Evolutionary conservation across 2,888 invertebrate species (phyloP).

Genomic region (Cepaea hortensis): DNA sequence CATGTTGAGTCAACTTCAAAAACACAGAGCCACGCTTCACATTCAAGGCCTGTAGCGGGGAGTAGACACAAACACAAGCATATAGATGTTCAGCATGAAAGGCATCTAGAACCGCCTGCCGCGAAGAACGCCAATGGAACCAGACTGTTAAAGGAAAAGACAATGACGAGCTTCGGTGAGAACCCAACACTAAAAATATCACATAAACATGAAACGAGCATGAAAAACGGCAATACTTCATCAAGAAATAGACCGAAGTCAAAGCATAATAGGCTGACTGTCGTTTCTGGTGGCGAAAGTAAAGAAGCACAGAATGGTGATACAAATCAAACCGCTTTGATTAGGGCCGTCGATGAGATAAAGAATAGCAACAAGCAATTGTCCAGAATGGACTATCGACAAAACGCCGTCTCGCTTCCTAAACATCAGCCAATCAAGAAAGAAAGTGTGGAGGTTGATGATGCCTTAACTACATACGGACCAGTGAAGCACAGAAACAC

Average conservation of each 20-base stretch:
- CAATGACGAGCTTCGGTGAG: background rate
- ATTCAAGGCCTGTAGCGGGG: background rate
- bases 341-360: background rate
- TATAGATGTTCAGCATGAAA: background rate
- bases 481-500: background rate
- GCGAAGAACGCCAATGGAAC: background rate
- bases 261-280: too few relatives aligned
- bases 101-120: background rate
- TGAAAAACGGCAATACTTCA: background rate
- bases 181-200: background rate
- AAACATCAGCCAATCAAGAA: background rate
- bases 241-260: background rate
- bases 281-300: too few relatives aligned
- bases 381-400: background rate
- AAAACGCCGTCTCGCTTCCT: background rate
- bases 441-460: background rate
- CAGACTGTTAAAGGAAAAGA: background rate
- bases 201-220: background rate
- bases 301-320: background rate
- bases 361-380: background rate
- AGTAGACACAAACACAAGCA: background rate
- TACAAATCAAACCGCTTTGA: background rate
- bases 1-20: background rate
- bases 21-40: background rate
- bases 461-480: background rate